A percentile compares a stretch with the other conserved stretches of the same genome.
Conservation (phyloP, 2,888 invertebrate genomes). For the Acronicta psi region DNA sequence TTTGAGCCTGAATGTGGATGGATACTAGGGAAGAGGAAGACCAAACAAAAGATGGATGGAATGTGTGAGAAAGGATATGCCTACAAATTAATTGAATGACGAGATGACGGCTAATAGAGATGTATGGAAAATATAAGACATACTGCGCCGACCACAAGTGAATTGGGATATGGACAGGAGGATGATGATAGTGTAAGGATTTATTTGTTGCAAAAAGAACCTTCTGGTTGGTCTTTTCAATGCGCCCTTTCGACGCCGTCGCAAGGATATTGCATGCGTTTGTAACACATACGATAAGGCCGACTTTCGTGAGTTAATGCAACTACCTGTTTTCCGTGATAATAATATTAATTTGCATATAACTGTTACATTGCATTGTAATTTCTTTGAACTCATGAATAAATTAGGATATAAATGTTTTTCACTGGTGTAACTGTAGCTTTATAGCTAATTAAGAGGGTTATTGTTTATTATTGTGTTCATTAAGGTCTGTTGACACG, state of each 20-base stretch:
- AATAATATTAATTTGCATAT: slow-evolving; percentile 41
- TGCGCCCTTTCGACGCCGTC: slow-evolving; percentile 56
- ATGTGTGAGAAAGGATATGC: no score
- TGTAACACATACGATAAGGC: slow-evolving; percentile 37
- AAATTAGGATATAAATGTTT: slow-evolving; percentile 37
- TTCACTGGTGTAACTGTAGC: slow-evolving; percentile 26
- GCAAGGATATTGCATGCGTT: slow-evolving; percentile 58
- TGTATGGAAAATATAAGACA: no score
- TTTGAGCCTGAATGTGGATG: no score
- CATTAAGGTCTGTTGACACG: slow-evolving; percentile 25
- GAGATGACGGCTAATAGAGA: no score
- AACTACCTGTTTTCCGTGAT: slow-evolving; percentile 51
- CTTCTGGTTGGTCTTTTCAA: slow-evolving; percentile 17
- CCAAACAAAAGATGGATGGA: no score
- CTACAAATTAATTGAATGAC: no score
- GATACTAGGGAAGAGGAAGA: no score
- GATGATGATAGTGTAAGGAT: no score
- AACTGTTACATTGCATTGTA: slow-evolving; percentile 32
- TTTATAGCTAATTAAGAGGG: slow-evolving; percentile 14
- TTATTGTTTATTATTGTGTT: slow-evolving; percentile 32
- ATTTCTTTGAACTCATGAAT: slow-evolving; percentile 36
- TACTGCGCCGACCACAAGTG: no score
- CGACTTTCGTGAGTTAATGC: slow-evolving; percentile 33
- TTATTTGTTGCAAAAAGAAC: no score
- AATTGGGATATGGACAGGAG: no score